phyloP scores from a whole-genome alignment of 2,113 vertebrate species.

The Mirza zaza region DNA sequence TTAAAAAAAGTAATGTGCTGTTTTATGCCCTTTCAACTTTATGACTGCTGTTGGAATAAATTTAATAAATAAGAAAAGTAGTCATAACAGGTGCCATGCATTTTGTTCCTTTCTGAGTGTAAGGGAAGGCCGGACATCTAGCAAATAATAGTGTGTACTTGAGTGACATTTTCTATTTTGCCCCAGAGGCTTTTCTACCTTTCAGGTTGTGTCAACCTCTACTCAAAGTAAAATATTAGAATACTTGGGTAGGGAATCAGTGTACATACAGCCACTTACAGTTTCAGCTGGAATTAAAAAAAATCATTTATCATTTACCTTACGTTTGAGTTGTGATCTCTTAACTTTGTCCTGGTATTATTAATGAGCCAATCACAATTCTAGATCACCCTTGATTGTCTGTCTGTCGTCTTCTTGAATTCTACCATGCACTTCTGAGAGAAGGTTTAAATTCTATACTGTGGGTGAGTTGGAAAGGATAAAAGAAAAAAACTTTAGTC shows the following conservation, averaged over 20 bases:
- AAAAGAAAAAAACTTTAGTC: background rate
- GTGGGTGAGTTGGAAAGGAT: background rate
- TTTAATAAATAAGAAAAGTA: constrained; percentile 36
- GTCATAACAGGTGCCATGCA: background rate
- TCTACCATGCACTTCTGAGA: constrained; percentile 20
- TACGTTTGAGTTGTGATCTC: constrained; percentile 47
- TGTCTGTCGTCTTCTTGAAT: constrained; percentile 9
- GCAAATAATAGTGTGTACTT: background rate
- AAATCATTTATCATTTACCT: constrained; percentile 61
- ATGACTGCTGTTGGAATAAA: background rate
- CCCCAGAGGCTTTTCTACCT: background rate
- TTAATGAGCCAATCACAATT: constrained; percentile 3
- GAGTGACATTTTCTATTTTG: background rate
- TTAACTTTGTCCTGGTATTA: constrained; percentile 53
- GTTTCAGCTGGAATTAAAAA: constrained; percentile 38
- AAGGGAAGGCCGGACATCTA: background rate
- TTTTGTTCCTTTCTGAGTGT: background rate
- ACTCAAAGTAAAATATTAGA: constrained; percentile 19
- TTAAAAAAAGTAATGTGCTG: constrained; percentile 27
- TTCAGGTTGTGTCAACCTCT: constrained; percentile 2
- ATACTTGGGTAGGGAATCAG: background rate
- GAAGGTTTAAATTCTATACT: constrained; percentile 1
- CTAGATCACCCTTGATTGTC: constrained; percentile 4
- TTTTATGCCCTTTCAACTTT: background rate
- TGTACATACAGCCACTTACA: background rate